Evolutionary conservation across 2,888 invertebrate species (phyloP).

Genomic region (Dermolepida albohirtum): DNA sequence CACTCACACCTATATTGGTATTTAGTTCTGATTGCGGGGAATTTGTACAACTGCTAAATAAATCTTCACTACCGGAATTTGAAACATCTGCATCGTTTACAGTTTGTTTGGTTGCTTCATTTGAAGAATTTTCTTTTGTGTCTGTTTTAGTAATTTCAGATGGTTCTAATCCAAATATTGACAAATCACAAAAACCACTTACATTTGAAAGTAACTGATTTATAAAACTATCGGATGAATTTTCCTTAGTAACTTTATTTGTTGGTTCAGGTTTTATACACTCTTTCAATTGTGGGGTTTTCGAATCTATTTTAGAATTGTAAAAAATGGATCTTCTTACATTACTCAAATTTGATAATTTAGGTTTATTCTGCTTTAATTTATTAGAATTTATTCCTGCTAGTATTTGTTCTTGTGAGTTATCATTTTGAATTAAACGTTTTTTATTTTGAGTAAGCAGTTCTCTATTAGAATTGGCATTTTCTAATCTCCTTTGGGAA

Average conservation of each 20-base stretch:
- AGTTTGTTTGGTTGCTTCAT: conserved; percentile 1
- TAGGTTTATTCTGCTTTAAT: conserved; percentile 14
- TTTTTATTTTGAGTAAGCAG: neutral
- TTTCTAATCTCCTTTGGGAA: too few species aligned
- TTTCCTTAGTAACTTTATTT: neutral
- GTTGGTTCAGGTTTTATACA: neutral
- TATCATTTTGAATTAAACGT: neutral
- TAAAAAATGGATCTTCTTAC: conserved; percentile 15
- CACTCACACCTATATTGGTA: conserved; percentile 42
- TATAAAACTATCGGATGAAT: conserved; percentile 21
- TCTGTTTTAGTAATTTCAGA: conserved; percentile 11
- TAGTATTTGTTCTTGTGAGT: too few species aligned
- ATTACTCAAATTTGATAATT: conserved; percentile 25
- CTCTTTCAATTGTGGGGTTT: neutral
- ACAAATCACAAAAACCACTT: conserved; percentile 50
- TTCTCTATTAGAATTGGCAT: too few species aligned
- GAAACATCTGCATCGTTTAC: conserved; percentile 3
- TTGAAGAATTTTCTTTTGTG: conserved; percentile 1
- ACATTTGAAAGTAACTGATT: conserved; percentile 41
- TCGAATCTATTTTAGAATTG: conserved; percentile 10
- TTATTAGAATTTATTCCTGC: too few species aligned
- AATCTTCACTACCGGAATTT: conserved; percentile 28
- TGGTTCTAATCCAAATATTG: conserved; percentile 46
- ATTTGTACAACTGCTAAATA: conserved; percentile 23
- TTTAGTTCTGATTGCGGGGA: conserved; percentile 10